Conservation (phyloP, 2,888 invertebrate genomes). For the Dinocampus coccinellae region DNA sequence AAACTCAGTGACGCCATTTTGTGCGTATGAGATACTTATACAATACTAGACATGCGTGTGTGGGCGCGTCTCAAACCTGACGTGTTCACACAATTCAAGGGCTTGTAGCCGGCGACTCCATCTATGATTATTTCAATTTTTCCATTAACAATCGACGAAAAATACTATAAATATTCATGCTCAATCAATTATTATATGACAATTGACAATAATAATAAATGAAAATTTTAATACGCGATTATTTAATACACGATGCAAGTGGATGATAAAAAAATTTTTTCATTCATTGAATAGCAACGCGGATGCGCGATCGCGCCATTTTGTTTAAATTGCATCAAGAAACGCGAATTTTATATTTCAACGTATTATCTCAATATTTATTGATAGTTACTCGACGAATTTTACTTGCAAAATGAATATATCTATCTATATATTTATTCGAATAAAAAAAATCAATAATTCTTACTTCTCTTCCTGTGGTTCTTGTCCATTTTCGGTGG, state of each 20-base stretch:
- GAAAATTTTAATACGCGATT: slow-evolving; percentile 15
- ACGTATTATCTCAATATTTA: background rate
- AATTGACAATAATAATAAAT: slow-evolving; percentile 2
- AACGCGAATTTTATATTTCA: background rate
- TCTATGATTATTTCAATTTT: slow-evolving; percentile 47
- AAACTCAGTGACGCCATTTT: background rate
- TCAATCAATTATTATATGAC: background rate
- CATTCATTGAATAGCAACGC: slow-evolving; percentile 29
- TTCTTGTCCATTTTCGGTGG: slow-evolving; percentile 76
- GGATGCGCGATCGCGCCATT: slow-evolving; percentile 47
- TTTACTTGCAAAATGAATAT: slow-evolving; percentile 5
- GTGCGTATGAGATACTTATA: background rate
- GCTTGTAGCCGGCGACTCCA: slow-evolving; percentile 62
- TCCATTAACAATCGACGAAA: slow-evolving; percentile 2
- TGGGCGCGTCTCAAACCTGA: slow-evolving; percentile 56
- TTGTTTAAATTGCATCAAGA: slow-evolving; percentile 30
- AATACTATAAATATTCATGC: slow-evolving; percentile 18
- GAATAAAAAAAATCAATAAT: slow-evolving; percentile 35
- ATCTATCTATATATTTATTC: background rate
- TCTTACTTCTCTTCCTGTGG: slow-evolving; percentile 68
- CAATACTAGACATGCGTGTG: slow-evolving; percentile 39
- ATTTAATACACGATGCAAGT: slow-evolving; percentile 49
- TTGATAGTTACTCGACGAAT: slow-evolving; percentile 11
- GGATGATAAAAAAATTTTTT: slow-evolving; percentile 47
- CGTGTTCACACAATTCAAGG: slow-evolving; percentile 37